These are phyloP conservation scores for Oscheius sp. DNA, from an alignment of 2,888 invertebrate species.

Conservation along the genomic window DNA sequence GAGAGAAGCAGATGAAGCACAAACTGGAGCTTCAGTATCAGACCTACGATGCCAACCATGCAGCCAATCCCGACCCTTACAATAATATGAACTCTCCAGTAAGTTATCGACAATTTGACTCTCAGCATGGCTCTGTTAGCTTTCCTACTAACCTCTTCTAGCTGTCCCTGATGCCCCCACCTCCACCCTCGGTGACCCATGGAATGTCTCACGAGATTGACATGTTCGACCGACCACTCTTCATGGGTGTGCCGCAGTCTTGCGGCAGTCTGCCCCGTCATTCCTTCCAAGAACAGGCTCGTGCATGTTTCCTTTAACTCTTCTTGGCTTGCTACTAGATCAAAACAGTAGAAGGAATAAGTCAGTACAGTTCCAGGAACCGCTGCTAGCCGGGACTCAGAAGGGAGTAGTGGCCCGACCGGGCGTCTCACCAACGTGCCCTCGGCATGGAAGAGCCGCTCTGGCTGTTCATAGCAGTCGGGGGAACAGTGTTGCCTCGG, in stretches of 20 bases:
- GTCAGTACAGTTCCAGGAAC: constrained; percentile 64
- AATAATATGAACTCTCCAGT: constrained; percentile 68
- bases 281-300: constrained; percentile 60
- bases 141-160: constrained; percentile 39
- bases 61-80: constrained; percentile 56
- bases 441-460: constrained; percentile 69
- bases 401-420: constrained; percentile 52
- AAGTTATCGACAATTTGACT: constrained; percentile 26
- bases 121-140: not conserved
- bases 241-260: constrained; percentile 16
- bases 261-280: constrained; percentile 43
- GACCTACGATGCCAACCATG: constrained; percentile 63
- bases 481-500: constrained; percentile 53
- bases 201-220: constrained; percentile 41
- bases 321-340: not conserved
- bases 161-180: constrained; percentile 61
- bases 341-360: not conserved
- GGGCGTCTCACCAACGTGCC: constrained; percentile 72
- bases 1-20: constrained; percentile 57
- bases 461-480: constrained; percentile 52
- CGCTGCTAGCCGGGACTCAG: constrained; percentile 63
- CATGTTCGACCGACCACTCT: constrained; percentile 44
- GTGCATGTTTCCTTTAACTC: constrained; percentile 42
- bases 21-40: constrained; percentile 68
- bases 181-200: constrained; percentile 48